Evolutionary conservation across 1,140 invertebrate genomes (phyloP).

Genomic region (Listronotus bonariensis): DNA sequence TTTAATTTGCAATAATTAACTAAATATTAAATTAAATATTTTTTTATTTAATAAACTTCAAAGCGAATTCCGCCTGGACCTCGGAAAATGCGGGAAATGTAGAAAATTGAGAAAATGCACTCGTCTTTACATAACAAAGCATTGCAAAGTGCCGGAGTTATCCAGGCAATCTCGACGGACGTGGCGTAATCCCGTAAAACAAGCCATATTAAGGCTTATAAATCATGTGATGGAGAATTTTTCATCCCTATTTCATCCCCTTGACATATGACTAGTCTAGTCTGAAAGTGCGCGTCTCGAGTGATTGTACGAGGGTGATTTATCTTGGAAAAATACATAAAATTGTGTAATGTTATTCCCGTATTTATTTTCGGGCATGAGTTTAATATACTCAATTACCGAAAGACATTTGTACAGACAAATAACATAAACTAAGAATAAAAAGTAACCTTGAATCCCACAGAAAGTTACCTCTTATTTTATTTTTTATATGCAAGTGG

Average conservation of each 20-base stretch:
- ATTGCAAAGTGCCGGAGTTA: constrained; percentile 12
- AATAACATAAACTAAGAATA: too few relatives aligned
- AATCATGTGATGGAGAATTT: constrained; percentile 6
- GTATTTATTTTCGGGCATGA: too few relatives aligned
- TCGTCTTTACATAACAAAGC: constrained; percentile 5
- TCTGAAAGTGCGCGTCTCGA: not conserved
- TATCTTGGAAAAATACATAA: too few relatives aligned
- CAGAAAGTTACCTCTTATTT: too few relatives aligned
- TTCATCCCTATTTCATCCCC: constrained; percentile 8
- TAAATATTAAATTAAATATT: too few relatives aligned
- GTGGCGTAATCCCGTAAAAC: constrained; percentile 18
- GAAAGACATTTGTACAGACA: too few relatives aligned
- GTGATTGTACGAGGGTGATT: constrained; percentile 1
- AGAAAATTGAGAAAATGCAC: constrained; percentile 20
- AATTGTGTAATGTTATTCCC: too few relatives aligned
- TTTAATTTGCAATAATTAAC: too few relatives aligned
- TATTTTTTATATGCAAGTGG: too few relatives aligned
- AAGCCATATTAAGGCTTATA: constrained; percentile 20
- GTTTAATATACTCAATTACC: too few relatives aligned
- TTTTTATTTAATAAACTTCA: too few relatives aligned
- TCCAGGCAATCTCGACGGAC: constrained; percentile 12
- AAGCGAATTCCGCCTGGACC: not conserved
- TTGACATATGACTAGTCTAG: constrained; percentile 13
- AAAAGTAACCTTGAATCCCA: too few relatives aligned
- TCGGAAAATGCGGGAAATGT: constrained; percentile 13